These are phyloP conservation scores for Aviceda subcristata DNA, from an alignment of 2,113 vertebrate species.

Conservation along the genomic window DNA sequence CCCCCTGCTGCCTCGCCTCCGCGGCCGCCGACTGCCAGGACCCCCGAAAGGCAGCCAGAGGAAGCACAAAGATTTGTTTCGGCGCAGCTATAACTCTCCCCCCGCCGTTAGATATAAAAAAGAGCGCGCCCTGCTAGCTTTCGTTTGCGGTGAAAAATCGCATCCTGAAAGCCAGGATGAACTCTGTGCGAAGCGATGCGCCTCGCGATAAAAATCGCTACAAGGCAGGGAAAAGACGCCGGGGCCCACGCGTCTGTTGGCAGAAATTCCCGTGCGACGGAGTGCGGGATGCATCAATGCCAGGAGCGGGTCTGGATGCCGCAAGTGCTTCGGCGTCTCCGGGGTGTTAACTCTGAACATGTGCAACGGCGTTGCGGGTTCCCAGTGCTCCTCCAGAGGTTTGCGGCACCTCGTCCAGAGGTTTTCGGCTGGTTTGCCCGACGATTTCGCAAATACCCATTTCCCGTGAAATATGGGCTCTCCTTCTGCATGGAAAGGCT, in stretches of 20 bases:
- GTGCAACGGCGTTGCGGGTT: neutral
- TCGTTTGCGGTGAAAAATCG: too few species aligned
- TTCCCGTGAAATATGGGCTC: neutral
- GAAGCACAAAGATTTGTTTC: too few species aligned
- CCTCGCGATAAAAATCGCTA: accelerated
- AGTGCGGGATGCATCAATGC: accelerated
- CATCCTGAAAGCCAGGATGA: neutral
- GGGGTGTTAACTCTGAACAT: neutral
- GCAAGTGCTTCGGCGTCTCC: accelerated
- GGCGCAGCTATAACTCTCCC: neutral
- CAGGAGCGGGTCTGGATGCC: neutral
- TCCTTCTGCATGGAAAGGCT: neutral
- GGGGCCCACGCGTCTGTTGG: accelerated
- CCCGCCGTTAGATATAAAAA: accelerated
- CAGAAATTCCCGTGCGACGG: neutral
- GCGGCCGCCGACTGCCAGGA: neutral
- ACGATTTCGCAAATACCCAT: neutral
- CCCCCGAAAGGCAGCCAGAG: neutral
- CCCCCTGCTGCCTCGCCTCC: neutral
- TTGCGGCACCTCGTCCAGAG: neutral
- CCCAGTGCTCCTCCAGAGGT: too few species aligned
- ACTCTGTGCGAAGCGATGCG: neutral
- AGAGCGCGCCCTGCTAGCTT: accelerated
- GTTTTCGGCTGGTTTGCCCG: neutral
- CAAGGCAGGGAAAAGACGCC: neutral